Evolutionary conservation across 2,797 vertebrate genomes (phyloP).

Genomic region (Knipowitschia caucasica): DNA sequence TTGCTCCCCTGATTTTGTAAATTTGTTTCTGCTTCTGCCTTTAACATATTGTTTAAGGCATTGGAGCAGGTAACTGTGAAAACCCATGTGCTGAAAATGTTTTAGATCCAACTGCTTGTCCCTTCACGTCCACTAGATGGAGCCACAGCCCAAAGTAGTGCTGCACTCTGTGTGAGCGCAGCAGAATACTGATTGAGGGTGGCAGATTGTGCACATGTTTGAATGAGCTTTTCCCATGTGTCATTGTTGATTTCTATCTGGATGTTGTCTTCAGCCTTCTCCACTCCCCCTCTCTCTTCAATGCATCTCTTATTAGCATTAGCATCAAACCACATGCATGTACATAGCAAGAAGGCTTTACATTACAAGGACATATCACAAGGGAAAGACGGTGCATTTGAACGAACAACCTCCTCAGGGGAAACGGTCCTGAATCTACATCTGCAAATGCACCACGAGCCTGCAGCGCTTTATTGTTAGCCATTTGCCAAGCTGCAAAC

Average conservation of each 20-base stretch:
- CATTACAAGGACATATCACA: slow-evolving; percentile 23
- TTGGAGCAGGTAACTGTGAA: too few species aligned
- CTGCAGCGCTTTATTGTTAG: slow-evolving; percentile 17
- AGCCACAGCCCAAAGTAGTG: slow-evolving; percentile 38
- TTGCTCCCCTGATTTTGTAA: too few species aligned
- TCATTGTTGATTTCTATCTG: slow-evolving; percentile 12
- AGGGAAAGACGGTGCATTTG: slow-evolving; percentile 11
- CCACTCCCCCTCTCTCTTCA: slow-evolving; percentile 14
- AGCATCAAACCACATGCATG: slow-evolving; percentile 7
- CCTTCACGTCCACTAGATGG: slow-evolving; percentile 50
- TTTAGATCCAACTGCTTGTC: too few species aligned
- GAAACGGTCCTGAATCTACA: slow-evolving; percentile 2
- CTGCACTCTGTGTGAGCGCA: background rate
- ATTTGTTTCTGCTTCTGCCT: too few species aligned
- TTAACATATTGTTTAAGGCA: too few species aligned
- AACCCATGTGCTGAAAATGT: too few species aligned
- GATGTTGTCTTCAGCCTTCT: slow-evolving; percentile 10
- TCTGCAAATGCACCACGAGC: slow-evolving; percentile 18
- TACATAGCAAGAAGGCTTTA: background rate
- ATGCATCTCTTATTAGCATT: slow-evolving; percentile 12
- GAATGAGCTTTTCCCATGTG: slow-evolving; percentile 8
- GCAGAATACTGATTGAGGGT: background rate
- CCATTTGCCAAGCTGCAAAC: slow-evolving; percentile 38
- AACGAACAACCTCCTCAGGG: slow-evolving; percentile 29
- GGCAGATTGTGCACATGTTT: slow-evolving; percentile 2